A percentile compares a stretch with the other conserved stretches of the same genome.
Evolutionary conservation across 2,888 invertebrate species (phyloP).

Genomic region (Pseudococcus longispinus): DNA sequence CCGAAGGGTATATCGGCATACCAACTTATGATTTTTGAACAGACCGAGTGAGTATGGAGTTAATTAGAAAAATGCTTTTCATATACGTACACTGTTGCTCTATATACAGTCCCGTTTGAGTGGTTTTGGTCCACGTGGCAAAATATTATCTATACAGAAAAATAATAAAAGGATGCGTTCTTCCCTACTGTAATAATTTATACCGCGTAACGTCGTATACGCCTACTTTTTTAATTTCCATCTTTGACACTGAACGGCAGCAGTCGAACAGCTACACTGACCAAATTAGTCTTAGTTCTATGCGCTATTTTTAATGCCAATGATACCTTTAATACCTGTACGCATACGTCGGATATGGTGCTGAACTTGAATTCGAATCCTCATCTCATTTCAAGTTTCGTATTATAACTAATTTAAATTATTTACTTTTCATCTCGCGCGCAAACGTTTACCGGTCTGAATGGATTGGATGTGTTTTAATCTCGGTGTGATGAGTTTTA

Average conservation of each 20-base stretch:
- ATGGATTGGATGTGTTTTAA: background rate
- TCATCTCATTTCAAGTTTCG: background rate
- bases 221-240: conserved; percentile 45
- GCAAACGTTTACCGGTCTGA: background rate
- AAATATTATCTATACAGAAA: conserved; percentile 48
- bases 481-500: conserved; percentile 13
- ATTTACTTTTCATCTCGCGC: background rate
- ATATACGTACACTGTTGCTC: conserved; percentile 51
- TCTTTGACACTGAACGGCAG: background rate
- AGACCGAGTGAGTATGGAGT: conserved; percentile 47
- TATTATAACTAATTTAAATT: conserved; percentile 1
- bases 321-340: background rate
- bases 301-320: conserved; percentile 19
- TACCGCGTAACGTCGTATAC: conserved; percentile 40
- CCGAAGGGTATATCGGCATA: conserved; percentile 48
- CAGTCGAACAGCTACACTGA: background rate
- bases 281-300: background rate
- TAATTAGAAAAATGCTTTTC: conserved; percentile 54
- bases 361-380: background rate
- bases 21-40: conserved; percentile 48
- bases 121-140: conserved; percentile 56
- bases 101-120: background rate
- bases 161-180: conserved; percentile 52
- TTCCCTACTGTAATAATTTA: conserved; percentile 46
- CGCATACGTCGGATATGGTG: background rate